Conservation (phyloP, 2,113 vertebrate species). For the Fukomys damarensis region DNA sequence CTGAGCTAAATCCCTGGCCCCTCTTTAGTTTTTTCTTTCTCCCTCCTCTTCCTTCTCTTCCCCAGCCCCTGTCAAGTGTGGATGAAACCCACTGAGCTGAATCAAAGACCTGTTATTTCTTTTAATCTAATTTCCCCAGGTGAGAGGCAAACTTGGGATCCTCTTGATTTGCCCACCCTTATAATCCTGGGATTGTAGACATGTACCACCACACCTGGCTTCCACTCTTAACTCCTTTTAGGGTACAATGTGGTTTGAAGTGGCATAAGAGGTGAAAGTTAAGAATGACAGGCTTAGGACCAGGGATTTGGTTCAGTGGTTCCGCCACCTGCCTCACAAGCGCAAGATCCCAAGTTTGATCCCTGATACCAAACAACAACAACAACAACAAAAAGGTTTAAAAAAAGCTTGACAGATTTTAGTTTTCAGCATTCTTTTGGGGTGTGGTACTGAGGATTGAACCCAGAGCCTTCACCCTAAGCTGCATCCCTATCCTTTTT, state of each 20-base stretch:
- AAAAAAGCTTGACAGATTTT: neutral
- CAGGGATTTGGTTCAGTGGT: too few species aligned
- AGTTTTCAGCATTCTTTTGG: neutral
- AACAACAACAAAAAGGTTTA: too few species aligned
- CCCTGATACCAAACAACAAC: too few species aligned
- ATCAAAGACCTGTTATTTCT: too few species aligned
- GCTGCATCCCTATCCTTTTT: neutral
- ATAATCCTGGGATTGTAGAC: neutral
- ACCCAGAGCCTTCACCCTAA: neutral
- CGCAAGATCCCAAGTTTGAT: too few species aligned
- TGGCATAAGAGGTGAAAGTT: neutral
- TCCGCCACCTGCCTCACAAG: too few species aligned
- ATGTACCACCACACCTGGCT: neutral
- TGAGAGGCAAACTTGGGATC: neutral
- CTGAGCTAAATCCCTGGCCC: too few species aligned
- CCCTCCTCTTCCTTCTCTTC: neutral
- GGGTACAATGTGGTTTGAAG: neutral
- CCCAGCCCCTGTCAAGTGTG: neutral
- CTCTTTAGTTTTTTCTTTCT: too few species aligned
- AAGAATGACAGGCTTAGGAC: neutral
- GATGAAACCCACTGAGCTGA: too few species aligned
- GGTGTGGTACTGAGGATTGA: neutral
- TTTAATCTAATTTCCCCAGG: neutral
- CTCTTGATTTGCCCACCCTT: neutral
- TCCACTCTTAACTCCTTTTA: neutral